Percentiles rank a stretch among this genome's conserved stretches.
Evolutionary conservation across 2,113 vertebrate genomes (phyloP).

Genomic region (Cyanoderma ruficeps): DNA sequence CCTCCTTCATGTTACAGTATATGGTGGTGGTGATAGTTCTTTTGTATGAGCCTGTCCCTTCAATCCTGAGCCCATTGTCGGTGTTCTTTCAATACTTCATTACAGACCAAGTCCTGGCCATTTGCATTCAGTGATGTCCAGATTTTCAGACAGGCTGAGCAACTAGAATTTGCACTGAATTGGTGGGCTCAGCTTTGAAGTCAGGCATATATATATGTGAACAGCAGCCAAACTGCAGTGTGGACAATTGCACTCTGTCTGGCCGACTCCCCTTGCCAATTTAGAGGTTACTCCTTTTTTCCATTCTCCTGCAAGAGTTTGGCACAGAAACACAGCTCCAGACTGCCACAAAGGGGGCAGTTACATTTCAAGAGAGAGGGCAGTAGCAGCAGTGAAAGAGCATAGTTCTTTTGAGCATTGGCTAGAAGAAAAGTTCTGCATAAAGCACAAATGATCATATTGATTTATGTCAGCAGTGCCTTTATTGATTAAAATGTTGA

Average conservation of each 20-base stretch:
- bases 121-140: slow-evolving; percentile 45
- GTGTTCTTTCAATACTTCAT: background rate
- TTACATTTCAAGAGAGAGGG: slow-evolving; percentile 38
- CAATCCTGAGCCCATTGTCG: background rate
- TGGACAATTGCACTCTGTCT: background rate
- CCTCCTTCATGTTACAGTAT: background rate
- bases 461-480: background rate
- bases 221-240: background rate
- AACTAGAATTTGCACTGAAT: slow-evolving; percentile 14
- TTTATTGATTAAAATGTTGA: background rate
- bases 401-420: background rate
- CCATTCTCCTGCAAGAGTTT: slow-evolving; percentile 6
- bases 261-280: background rate
- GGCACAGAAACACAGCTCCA: background rate
- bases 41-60: background rate
- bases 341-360: background rate
- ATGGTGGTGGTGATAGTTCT: slow-evolving; percentile 34
- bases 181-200: slow-evolving; percentile 24
- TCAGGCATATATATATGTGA: background rate
- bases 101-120: slow-evolving; percentile 25
- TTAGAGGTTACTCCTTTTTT: slow-evolving; percentile 7
- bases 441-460: background rate
- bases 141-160: slow-evolving; percentile 48
- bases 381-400: background rate
- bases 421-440: background rate